A percentile compares a stretch with the other conserved stretches of the same genome.
These are phyloP conservation scores for Calcarius lapponicus DNA, from an alignment of 2,797 vertebrate species.

Conservation along the genomic window DNA sequence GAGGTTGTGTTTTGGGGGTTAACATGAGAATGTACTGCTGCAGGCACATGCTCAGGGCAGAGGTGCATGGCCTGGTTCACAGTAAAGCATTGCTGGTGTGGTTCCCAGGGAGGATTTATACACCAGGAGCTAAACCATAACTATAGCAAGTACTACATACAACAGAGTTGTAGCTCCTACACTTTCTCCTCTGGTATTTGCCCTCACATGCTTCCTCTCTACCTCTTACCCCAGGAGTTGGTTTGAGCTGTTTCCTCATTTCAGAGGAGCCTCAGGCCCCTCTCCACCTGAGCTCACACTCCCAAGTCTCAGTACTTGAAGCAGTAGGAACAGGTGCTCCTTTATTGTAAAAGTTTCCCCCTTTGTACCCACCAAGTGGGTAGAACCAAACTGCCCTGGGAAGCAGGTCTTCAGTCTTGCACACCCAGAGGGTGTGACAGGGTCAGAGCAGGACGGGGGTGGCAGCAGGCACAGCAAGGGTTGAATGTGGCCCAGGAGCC, in stretches of 20 bases:
- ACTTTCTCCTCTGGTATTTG: neutral
- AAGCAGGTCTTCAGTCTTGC: neutral
- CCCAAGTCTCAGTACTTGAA: neutral
- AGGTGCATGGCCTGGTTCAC: neutral
- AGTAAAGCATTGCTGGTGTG: neutral
- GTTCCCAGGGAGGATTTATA: rapidly evolving
- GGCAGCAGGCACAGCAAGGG: neutral
- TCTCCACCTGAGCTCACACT: neutral
- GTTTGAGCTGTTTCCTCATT: too few species aligned
- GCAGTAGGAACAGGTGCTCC: rapidly evolving
- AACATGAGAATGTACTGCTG: rapidly evolving
- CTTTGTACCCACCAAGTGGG: rapidly evolving
- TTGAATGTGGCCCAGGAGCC: rapidly evolving
- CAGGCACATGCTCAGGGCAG: neutral
- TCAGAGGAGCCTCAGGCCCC: neutral
- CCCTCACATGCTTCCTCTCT: rapidly evolving
- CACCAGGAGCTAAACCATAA: neutral
- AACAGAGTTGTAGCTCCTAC: neutral
- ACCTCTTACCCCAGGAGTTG: rapidly evolving
- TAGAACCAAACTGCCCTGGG: neutral
- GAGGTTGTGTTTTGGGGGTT: rapidly evolving
- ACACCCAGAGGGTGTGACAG: neutral
- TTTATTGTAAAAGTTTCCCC: rapidly evolving
- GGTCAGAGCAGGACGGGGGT: rapidly evolving
- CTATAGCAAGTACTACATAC: rapidly evolving